Percentiles rank a stretch among this genome's conserved stretches.
Evolutionary conservation across 1,140 invertebrate species (phyloP).

Genomic region (Zophobas atratus): DNA sequence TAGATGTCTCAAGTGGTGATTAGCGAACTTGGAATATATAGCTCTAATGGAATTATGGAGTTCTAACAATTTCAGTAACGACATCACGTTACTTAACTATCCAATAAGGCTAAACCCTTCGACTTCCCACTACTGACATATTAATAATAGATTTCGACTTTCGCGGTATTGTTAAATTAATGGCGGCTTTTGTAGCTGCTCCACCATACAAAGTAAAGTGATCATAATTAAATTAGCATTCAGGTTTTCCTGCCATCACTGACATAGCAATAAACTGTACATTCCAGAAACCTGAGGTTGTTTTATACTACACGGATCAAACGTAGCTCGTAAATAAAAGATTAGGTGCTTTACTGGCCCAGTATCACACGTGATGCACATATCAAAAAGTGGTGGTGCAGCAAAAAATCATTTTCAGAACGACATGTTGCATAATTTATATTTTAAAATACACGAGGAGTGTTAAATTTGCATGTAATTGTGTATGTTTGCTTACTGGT

Average conservation of each 20-base stretch:
- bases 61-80: constrained; percentile 5
- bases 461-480: constrained; percentile 10
- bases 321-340: constrained; percentile 45
- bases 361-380: constrained; percentile 36
- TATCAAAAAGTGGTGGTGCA: constrained; percentile 6
- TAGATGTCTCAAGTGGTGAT: neutral
- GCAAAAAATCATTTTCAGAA: constrained; percentile 23
- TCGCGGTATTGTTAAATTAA: constrained; percentile 29
- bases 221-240: constrained; percentile 38
- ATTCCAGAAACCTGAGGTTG: constrained; percentile 41
- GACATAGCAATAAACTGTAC: constrained; percentile 38
- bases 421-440: constrained; percentile 10
- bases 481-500: neutral
- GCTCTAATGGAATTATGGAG: constrained; percentile 8
- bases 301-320: constrained; percentile 42
- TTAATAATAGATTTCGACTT: constrained; percentile 37
- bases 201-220: constrained; percentile 32
- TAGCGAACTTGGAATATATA: neutral
- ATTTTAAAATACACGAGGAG: neutral
- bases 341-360: constrained; percentile 35
- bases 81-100: constrained; percentile 24
- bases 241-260: constrained; percentile 17
- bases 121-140: constrained; percentile 14
- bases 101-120: constrained; percentile 14
- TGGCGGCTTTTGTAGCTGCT: constrained; percentile 21